Conservation (phyloP, 2,888 invertebrate species). For the Odontocerum albicorne region DNA sequence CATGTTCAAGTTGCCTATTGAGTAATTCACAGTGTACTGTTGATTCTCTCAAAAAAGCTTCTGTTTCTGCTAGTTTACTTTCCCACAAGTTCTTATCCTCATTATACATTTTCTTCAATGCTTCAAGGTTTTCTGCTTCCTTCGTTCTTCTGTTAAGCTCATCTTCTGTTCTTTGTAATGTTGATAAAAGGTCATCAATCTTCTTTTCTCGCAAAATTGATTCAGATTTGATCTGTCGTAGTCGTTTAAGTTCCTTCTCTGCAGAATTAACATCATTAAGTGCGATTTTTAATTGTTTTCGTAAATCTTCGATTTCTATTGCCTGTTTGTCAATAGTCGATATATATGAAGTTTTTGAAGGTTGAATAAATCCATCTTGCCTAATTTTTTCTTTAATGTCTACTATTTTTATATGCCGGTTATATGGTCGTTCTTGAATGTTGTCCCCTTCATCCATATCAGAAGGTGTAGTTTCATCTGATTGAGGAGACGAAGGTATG, state of each 20-base stretch:
- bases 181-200: conserved; percentile 74
- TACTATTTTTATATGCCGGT: conserved; percentile 38
- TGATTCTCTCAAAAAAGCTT: conserved; percentile 67
- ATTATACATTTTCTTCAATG: conserved; percentile 61
- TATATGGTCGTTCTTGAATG: conserved; percentile 47
- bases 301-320: conserved; percentile 69
- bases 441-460: conserved; percentile 59
- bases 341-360: conserved; percentile 56
- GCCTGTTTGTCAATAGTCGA: conserved; percentile 65
- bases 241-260: conserved; percentile 72
- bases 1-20: conserved; percentile 66
- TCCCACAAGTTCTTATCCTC: conserved; percentile 71
- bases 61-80: conserved; percentile 65
- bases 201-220: conserved; percentile 71
- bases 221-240: conserved; percentile 71
- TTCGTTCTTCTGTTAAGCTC: conserved; percentile 70
- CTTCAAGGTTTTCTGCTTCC: conserved; percentile 67
- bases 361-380: conserved; percentile 42
- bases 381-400: conserved; percentile 41
- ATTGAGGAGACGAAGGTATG: conserved; percentile 49
- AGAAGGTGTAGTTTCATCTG: conserved; percentile 44
- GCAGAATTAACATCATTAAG: conserved; percentile 64
- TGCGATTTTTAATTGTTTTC: conserved; percentile 67
- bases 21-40: conserved; percentile 66
- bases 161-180: conserved; percentile 76